Evolutionary conservation across 1,140 invertebrate genomes (phyloP).

Genomic region (Lysiphlebus fabarum): DNA sequence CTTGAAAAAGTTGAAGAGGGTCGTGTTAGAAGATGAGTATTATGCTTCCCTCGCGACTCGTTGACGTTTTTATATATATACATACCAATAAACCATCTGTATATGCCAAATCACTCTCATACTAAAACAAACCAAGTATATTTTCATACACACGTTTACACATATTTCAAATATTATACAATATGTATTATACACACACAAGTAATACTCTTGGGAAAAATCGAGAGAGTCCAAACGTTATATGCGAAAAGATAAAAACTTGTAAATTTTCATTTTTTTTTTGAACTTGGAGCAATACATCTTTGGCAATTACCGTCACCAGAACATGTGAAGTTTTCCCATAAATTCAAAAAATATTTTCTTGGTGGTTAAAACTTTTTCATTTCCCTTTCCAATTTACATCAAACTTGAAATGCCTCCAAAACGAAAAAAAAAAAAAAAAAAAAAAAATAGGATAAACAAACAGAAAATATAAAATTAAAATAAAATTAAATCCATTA

Average conservation of each 20-base stretch:
- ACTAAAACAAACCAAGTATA: constrained; percentile 4
- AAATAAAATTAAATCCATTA: too few relatives aligned
- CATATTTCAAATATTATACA: too few relatives aligned
- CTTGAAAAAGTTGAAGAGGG: constrained; percentile 13
- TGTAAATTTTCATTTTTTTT: constrained; percentile 9
- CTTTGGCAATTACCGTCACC: constrained; percentile 42
- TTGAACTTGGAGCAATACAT: constrained; percentile 34
- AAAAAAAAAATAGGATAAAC: too few relatives aligned
- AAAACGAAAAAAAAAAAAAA: too few relatives aligned
- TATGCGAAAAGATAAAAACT: constrained; percentile 26
- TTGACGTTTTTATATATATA: constrained; percentile 12
- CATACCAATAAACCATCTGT: neutral
- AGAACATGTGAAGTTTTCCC: constrained; percentile 34
- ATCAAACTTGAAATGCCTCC: too few relatives aligned
- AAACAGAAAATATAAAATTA: too few relatives aligned
- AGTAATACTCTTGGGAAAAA: constrained; percentile 6
- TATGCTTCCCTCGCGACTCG: constrained; percentile 15
- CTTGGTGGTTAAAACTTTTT: constrained; percentile 23
- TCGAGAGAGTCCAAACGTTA: constrained; percentile 13
- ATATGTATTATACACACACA: too few relatives aligned
- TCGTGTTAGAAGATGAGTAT: constrained; percentile 4
- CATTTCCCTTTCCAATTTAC: too few relatives aligned
- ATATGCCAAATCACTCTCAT: neutral
- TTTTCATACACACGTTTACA: too few relatives aligned
- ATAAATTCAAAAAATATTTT: constrained; percentile 47